Evolutionary conservation across 1,140 invertebrate species (phyloP), one percentile per base, ranked within the genome.

Genomic region (Ceratoteleas bidentatus): DNA sequence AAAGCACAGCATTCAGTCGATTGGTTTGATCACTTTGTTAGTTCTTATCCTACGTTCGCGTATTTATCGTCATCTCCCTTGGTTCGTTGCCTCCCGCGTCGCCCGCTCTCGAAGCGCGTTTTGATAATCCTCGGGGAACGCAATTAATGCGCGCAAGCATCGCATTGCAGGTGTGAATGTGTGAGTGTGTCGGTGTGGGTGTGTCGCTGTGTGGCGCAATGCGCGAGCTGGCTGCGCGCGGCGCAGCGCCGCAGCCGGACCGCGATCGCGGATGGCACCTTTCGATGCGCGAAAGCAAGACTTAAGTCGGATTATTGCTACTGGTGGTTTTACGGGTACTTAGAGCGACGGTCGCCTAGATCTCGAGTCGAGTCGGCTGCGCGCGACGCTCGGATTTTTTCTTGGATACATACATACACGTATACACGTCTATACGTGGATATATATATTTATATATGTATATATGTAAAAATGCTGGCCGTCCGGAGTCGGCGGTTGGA

Each of bases 301-400:
- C 62, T 87, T 85, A 60, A 87, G 84, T 82, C 36, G 54, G 85
- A 24, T 88, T 89, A 89, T 88, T 87, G 85, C 87, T 89, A 88
- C 53, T 70, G 57, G 24, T 24, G 24, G 24, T 24, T 24, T 24
- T 86, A 87, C 85, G 77, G 86, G 81, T 85, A 86, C 78, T 86
- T 88, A 87, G 38, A 88, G 88, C 82, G 76, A 87, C 85, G 82
- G 78, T 80, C 78, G 79, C 86, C 81, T 87, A 86, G 87, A 86
- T 62, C 33, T 14, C 36, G 24, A 13, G 45, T 60, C 40, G 33
- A 74, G 32, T 5, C 36, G 7, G 33, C 32, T 7, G 53, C 36
- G 15, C 40, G 32, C 36, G 57, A 43, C 6, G 53, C 34, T 45
- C 32, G 3, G 36, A 43, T 33, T 77, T 47, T 47, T 52, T 77